A percentile compares a stretch with the other conserved stretches of the same genome.
These are phyloP conservation scores for Bombylius major DNA, from an alignment of 2,888 invertebrate genomes.

Conservation along the genomic window DNA sequence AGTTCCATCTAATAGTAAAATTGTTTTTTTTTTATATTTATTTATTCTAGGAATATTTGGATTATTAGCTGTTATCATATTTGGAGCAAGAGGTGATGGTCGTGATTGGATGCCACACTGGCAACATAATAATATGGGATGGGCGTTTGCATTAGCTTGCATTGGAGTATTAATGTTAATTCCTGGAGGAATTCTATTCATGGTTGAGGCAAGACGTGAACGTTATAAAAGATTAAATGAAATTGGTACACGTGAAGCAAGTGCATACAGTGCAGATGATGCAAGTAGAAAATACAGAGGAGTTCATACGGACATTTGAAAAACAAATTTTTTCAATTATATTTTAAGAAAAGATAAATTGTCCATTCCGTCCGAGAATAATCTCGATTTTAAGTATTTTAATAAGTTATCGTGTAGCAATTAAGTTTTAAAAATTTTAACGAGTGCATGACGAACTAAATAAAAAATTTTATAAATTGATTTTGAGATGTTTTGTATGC, in stretches of 20 bases:
- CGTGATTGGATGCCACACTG: conserved; percentile 94
- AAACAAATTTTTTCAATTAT: too few species aligned
- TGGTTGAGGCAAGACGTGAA: conserved; percentile 70
- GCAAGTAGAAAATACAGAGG: conserved; percentile 8
- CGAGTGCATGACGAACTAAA: too few species aligned
- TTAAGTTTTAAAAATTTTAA: too few species aligned
- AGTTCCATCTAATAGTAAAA: background rate
- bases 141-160: conserved; percentile 82
- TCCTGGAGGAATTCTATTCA: conserved; percentile 65
- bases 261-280: conserved; percentile 53
- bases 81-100: conserved; percentile 82
- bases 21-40: background rate
- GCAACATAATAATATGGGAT: conserved; percentile 89
- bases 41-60: conserved; percentile 54
- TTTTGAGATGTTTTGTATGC: too few species aligned
- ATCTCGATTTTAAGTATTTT: too few species aligned
- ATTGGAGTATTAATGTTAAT: conserved; percentile 63
- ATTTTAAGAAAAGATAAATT: too few species aligned
- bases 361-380: too few species aligned
- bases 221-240: conserved; percentile 60
- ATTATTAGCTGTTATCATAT: conserved; percentile 70
- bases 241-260: conserved; percentile 51
- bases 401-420: too few species aligned
- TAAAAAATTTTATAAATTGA: too few species aligned
- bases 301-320: conserved; percentile 4